Base-by-base conservation (phyloP, 2,797 vertebrate species). In the Anolis apletophallus region DNA sequence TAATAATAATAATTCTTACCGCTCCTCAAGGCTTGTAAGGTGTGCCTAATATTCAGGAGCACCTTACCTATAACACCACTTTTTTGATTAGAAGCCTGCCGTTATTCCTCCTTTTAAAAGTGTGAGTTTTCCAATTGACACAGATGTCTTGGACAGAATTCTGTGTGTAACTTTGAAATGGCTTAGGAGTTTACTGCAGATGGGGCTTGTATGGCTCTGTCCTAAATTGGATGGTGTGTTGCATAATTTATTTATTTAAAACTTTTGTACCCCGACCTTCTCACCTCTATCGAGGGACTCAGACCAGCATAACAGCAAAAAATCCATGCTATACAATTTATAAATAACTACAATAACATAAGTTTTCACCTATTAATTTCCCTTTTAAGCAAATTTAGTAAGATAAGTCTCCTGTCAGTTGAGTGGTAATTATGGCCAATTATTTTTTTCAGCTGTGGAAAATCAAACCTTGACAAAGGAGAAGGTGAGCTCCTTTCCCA, bases 361-460 rank as follows among this genome's bases (percentile, higher is more conserved):
- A n/a, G n/a, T n/a, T n/a, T 32, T 68, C 29, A 40, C 12, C 34
- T 61, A 59, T 64, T 8, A 1, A 1, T 61, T 64, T 29, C 26
- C 61, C 7, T 29, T 29, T 64, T 40, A 40, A 72, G 19, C 36
- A 40, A 72, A n/a, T 12, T 5, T 36, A 23, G 32, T 46, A 23
- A 10, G 21, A 11, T 12, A 50, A 7, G n/a, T 71, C 85, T 50
- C 81, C 10, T 81, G 2, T 11, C 26, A 76, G 67, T 11, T 55
- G 23, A 2, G 0, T 2, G 0, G 73, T 91, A 69, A 74, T 61
- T 40, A 13, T 79, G 68, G 2, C 29, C 0, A 0, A 67, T 36
- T 94, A 61, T 92, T 87, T 90, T n/a, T 88, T 94, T 64, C 95
- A 99, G 99, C 95, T 99, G 82, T 99, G 98, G 99, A 99, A 99